A percentile compares a stretch with the other conserved stretches of the same genome.
Evolutionary conservation across 2,888 invertebrate species (phyloP).

Genomic region (Platycheirus rosarum): DNA sequence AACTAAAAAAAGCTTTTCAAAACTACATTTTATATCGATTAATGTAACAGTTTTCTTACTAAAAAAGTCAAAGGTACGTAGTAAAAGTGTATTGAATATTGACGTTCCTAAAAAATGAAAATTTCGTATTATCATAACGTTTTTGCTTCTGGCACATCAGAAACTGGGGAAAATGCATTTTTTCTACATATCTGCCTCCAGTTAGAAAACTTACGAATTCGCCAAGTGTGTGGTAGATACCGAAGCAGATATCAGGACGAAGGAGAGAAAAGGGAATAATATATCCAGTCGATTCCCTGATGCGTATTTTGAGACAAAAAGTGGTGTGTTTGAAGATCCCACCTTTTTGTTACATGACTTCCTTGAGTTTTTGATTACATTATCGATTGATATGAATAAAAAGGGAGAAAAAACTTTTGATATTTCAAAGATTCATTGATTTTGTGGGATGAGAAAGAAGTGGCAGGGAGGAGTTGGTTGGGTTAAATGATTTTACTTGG

Average conservation of each 20-base stretch:
- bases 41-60: no score
- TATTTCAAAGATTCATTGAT: conserved; percentile 45
- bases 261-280: conserved; percentile 29
- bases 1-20: no score
- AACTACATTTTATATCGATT: no score
- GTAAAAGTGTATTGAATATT: no score
- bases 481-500: conserved; percentile 44
- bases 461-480: not conserved
- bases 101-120: no score
- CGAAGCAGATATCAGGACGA: not conserved
- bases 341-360: conserved; percentile 29
- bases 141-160: conserved; percentile 9
- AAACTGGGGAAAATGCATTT: conserved; percentile 25
- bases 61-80: no score
- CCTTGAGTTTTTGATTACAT: conserved; percentile 41
- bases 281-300: conserved; percentile 47
- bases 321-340: conserved; percentile 15
- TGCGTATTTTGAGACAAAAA: conserved; percentile 27
- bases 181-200: conserved; percentile 38
- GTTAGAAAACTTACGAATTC: conserved; percentile 61
- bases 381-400: conserved; percentile 40
- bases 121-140: no score
- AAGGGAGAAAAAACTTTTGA: conserved; percentile 9
- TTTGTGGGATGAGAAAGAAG: not conserved
- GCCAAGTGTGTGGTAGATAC: conserved; percentile 38